Conservation (phyloP, 1,140 invertebrate genomes). For the Dreissena rostriformis region DNA sequence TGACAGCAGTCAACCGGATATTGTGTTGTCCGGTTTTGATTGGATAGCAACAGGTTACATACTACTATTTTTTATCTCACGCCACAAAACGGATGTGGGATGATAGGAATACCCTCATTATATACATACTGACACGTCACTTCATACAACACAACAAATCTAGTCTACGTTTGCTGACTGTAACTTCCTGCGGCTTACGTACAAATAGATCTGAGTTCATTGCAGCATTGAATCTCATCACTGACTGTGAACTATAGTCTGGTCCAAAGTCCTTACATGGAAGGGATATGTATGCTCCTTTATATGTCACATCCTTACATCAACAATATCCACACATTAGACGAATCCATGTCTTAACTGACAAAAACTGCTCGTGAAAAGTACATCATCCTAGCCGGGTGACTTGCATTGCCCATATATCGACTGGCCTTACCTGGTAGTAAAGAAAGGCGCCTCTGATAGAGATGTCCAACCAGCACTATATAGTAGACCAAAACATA, state of each 20-base stretch:
- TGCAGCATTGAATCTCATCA: too few species aligned
- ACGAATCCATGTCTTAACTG: slow-evolving; percentile 14
- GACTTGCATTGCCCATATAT: slow-evolving; percentile 43
- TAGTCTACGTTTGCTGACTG: too few species aligned
- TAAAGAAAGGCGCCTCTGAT: slow-evolving; percentile 7
- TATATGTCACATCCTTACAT: too few species aligned
- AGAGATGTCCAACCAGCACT: slow-evolving; percentile 22
- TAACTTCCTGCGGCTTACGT: too few species aligned
- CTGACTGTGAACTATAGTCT: too few species aligned
- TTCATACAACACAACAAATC: too few species aligned
- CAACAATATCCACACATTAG: neutral
- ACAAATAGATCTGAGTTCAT: too few species aligned
- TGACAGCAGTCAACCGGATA: neutral
- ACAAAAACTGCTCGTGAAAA: neutral
- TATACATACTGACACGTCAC: too few species aligned
- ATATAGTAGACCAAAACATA: slow-evolving; percentile 18
- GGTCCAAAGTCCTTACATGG: too few species aligned
- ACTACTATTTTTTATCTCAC: neutral
- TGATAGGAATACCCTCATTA: too few species aligned
- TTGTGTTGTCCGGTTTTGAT: slow-evolving; percentile 23
- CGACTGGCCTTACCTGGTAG: slow-evolving; percentile 2
- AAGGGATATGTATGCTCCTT: too few species aligned
- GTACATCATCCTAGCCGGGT: slow-evolving; percentile 14
- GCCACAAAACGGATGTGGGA: neutral
- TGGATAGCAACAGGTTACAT: slow-evolving; percentile 4